Conservation (phyloP, 1,140 invertebrate genomes). For the Drosophila hydei region DNA sequence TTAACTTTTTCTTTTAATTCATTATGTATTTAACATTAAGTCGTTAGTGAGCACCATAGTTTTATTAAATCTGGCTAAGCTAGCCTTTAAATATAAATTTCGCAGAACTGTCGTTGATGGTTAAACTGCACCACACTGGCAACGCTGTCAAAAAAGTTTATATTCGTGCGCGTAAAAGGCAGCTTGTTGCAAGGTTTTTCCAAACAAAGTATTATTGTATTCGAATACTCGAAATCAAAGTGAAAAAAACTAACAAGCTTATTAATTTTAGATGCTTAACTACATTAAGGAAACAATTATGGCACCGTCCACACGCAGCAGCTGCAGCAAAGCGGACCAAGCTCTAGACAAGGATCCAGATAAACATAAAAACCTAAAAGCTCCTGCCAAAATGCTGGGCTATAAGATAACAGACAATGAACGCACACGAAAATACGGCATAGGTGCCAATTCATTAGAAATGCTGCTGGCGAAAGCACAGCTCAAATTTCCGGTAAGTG, state of each 20-base stretch:
- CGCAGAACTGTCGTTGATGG: neutral
- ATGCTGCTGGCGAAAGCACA: conserved; percentile 88
- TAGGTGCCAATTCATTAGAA: conserved; percentile 87
- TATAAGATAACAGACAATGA: conserved; percentile 89
- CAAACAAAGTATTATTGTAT: conserved; percentile 12
- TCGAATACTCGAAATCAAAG: neutral
- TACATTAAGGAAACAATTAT: conserved; percentile 75
- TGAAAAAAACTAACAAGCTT: neutral
- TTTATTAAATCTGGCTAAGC: too few species aligned
- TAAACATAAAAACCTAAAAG: conserved; percentile 29
- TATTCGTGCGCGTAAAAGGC: conserved; percentile 62
- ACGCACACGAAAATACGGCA: conserved; percentile 87
- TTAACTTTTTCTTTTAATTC: too few species aligned
- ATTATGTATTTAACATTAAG: too few species aligned
- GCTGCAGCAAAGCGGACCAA: conserved; percentile 29
- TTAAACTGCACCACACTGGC: conserved; percentile 13
- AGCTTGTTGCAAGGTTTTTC: conserved; percentile 66
- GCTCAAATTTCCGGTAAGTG: conserved; percentile 88
- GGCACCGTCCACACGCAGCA: conserved; percentile 73
- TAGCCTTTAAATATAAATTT: neutral
- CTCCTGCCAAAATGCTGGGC: conserved; percentile 85
- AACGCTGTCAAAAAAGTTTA: conserved; percentile 41
- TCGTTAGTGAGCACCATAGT: too few species aligned
- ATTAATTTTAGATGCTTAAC: conserved; percentile 58
- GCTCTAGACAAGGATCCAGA: conserved; percentile 31